A percentile compares a stretch with the other conserved stretches of the same genome.
phyloP scores from a whole-genome alignment of 2,113 vertebrate species.

The Muntiacus muntjak region DNA sequence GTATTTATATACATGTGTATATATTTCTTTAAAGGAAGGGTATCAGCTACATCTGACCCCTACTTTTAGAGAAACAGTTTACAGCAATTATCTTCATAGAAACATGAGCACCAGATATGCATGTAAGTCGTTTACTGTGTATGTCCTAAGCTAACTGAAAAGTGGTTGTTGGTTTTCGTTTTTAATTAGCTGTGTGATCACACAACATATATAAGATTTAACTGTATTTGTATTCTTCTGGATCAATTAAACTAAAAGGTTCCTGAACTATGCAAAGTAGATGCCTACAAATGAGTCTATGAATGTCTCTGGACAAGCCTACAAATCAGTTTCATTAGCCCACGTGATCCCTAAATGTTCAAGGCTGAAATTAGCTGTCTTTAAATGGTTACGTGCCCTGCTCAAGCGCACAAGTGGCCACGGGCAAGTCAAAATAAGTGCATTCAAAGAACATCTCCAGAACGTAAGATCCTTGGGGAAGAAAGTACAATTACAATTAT shows the following conservation, averaged over 20 bases:
- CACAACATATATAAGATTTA: conserved; percentile 58
- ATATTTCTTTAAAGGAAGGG: not conserved
- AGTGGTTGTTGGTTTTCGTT: not conserved
- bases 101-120: not conserved
- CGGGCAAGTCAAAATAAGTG: conserved; percentile 52
- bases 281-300: conserved; percentile 61
- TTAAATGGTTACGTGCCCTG: conserved; percentile 70
- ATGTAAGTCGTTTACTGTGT: not conserved
- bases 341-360: conserved; percentile 64
- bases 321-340: conserved; percentile 76
- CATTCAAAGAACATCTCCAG: conserved; percentile 57
- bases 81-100: conserved; percentile 11
- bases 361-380: conserved; percentile 61
- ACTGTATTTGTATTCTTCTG: conserved; percentile 47
- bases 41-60: not conserved
- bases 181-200: conserved; percentile 60
- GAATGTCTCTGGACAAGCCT: conserved; percentile 61
- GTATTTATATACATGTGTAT: not conserved
- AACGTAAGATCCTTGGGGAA: conserved; percentile 61
- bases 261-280: conserved; percentile 63
- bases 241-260: conserved; percentile 57
- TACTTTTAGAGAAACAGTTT: not conserved
- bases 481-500: conserved; percentile 72
- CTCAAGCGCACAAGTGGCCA: conserved; percentile 71
- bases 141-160: conserved; percentile 31